Evolutionary conservation across 1,140 invertebrate species (phyloP).

Genomic region (Saccostrea echinata): DNA sequence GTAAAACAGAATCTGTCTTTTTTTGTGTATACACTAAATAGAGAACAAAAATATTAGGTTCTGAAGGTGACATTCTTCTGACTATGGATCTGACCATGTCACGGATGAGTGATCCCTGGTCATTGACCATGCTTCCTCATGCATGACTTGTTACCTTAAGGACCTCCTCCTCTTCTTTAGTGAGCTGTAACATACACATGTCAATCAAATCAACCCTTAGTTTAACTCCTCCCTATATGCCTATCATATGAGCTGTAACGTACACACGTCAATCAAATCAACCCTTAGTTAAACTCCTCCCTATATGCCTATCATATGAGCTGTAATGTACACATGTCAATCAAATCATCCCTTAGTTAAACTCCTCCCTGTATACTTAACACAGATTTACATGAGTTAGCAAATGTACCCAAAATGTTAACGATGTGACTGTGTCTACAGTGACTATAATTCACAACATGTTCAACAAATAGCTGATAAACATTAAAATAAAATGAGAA

Average conservation of each 20-base stretch:
- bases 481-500: no score
- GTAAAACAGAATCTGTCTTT: not conserved
- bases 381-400: not conserved
- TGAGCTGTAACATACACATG: constrained; percentile 24
- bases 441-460: no score
- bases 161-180: constrained; percentile 25
- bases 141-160: constrained; percentile 31
- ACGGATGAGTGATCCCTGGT: not conserved
- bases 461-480: no score
- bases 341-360: not conserved
- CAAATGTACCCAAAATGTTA: no score
- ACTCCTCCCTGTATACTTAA: not conserved
- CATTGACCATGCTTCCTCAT: constrained; percentile 7
- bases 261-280: constrained; percentile 10
- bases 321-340: constrained; percentile 17
- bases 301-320: not conserved
- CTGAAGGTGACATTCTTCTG: not conserved
- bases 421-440: no score
- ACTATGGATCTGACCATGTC: constrained; percentile 19
- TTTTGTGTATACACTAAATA: not conserved
- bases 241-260: constrained; percentile 10
- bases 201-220: not conserved
- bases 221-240: not conserved
- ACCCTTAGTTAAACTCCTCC: not conserved
- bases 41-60: not conserved